A percentile compares a stretch with the other conserved stretches of the same genome.
Evolutionary conservation across 1,140 invertebrate genomes (phyloP).

Genomic region (Panonychus citri): DNA sequence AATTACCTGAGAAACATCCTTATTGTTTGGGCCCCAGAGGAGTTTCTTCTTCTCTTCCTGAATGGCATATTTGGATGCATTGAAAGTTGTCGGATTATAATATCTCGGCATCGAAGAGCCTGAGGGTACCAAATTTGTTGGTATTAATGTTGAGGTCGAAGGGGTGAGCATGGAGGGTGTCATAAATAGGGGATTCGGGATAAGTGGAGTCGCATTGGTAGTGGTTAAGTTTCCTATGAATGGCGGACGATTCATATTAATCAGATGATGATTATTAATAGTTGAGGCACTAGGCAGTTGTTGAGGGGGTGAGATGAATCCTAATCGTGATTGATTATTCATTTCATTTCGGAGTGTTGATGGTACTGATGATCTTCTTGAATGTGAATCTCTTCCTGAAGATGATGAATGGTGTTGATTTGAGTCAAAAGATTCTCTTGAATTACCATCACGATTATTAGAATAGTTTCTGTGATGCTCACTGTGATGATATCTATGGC

Average conservation of each 20-base stretch:
- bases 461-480: neutral
- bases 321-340: no score
- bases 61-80: conserved; percentile 58
- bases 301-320: no score
- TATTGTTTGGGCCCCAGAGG: conserved; percentile 44
- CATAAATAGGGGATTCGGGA: neutral
- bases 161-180: neutral
- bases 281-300: no score
- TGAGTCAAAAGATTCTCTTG: neutral
- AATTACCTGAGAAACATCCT: conserved; percentile 21
- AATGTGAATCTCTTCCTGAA: no score
- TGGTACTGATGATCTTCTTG: no score
- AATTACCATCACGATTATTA: neutral
- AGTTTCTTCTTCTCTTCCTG: conserved; percentile 69
- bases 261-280: no score
- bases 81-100: conserved; percentile 54
- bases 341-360: no score
- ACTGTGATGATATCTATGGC: neutral
- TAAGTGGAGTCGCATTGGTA: neutral
- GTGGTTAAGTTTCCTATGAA: neutral
- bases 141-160: neutral
- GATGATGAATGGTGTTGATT: neutral
- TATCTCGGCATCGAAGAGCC: conserved; percentile 31
- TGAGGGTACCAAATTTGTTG: neutral
- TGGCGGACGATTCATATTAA: neutral